Conservation (phyloP, 2,888 invertebrate species). For the Tinea pellionella region DNA sequence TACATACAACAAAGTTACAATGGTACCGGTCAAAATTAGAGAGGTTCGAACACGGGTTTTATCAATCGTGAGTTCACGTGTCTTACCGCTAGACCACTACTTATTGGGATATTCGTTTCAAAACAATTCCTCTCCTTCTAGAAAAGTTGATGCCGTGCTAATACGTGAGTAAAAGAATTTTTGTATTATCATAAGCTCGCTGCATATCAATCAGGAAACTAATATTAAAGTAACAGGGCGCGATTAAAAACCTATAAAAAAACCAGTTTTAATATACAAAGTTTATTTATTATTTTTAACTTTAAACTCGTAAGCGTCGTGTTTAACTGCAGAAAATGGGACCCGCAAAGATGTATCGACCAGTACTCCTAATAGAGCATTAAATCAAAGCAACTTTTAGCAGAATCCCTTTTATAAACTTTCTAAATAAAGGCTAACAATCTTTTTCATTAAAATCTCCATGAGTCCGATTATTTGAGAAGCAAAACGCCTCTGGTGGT, state of each 20-base stretch:
- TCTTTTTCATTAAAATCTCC: constrained; percentile 68
- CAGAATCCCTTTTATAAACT: constrained; percentile 62
- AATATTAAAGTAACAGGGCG: background rate
- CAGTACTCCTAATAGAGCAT: constrained; percentile 46
- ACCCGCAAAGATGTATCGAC: constrained; percentile 22
- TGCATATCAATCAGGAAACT: background rate
- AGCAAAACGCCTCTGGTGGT: constrained; percentile 57
- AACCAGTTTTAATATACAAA: background rate
- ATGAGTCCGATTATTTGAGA: constrained; percentile 30
- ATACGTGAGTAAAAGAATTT: no score
- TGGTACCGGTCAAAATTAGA: no score
- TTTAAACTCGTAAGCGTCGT: no score
- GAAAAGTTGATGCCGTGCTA: no score
- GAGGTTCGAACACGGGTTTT: no score
- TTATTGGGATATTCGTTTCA: no score
- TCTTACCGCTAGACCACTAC: no score
- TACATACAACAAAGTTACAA: no score
- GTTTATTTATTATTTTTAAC: background rate
- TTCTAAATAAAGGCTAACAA: constrained; percentile 63
- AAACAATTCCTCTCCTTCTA: no score
- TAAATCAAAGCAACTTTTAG: constrained; percentile 64
- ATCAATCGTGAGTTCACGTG: no score
- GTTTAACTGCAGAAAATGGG: no score
- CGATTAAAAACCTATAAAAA: background rate
- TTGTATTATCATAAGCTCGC: no score